Evolutionary conservation across 92 coral and sea anemone genomes (phyloP).

Genomic region (Siderastrea radians): DNA sequence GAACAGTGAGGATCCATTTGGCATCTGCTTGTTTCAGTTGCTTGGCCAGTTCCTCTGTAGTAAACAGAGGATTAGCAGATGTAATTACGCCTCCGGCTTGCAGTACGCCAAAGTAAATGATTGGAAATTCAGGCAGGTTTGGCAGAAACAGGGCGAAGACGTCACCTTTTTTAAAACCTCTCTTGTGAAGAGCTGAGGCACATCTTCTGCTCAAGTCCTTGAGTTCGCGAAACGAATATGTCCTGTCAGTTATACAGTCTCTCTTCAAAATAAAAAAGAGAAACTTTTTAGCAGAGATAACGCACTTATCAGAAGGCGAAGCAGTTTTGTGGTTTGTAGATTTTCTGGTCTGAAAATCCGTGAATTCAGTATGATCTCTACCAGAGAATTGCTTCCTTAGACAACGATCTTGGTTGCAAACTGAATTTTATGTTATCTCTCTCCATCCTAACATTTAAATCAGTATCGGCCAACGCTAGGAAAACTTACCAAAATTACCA

Average conservation of each 20-base stretch:
- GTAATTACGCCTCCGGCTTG: conserved; percentile 87
- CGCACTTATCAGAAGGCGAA: too few species aligned
- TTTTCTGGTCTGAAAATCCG: too few species aligned
- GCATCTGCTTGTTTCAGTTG: conserved; percentile 80
- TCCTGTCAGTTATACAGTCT: conserved; percentile 70
- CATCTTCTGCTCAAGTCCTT: conserved; percentile 62
- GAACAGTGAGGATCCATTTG: conserved; percentile 77
- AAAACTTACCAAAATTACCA: too few species aligned
- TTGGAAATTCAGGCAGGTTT: conserved; percentile 81
- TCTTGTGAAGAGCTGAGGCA: conserved; percentile 81
- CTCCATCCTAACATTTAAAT: too few species aligned
- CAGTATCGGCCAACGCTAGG: too few species aligned
- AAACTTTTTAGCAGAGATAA: neutral
- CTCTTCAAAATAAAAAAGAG: conserved; percentile 45
- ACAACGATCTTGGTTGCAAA: too few species aligned
- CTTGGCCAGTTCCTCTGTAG: conserved; percentile 77
- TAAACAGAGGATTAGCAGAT: conserved; percentile 76
- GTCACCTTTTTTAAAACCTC: conserved; percentile 85
- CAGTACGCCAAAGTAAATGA: conserved; percentile 75
- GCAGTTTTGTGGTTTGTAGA: too few species aligned
- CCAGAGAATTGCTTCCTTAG: too few species aligned
- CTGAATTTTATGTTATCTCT: too few species aligned
- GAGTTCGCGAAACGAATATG: conserved; percentile 79
- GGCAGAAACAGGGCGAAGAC: conserved; percentile 81
- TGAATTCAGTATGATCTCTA: too few species aligned